Evolutionary conservation across 37 sponge, comb jelly and placozoan species (phyloP), one percentile per base, ranked within the genome.

Genomic region (Ephydatia muelleri): DNA sequence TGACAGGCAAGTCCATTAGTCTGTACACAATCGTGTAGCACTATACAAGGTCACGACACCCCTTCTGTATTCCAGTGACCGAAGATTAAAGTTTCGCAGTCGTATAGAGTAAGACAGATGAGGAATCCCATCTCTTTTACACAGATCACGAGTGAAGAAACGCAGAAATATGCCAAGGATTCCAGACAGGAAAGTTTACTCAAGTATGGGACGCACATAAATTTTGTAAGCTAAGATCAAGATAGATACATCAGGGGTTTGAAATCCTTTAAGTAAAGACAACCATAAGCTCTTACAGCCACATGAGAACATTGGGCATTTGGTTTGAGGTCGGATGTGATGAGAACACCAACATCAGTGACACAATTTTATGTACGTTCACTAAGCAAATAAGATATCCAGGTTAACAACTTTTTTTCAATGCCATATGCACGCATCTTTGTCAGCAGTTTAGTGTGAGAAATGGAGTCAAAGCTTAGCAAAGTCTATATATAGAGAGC

Each of bases 41-140:
- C n/a, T n/a, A n/a, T n/a, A n/a, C n/a, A n/a, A n/a, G n/a, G n/a
- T n/a, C n/a, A n/a, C n/a, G n/a, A n/a, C n/a, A n/a, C n/a, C n/a
- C n/a, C n/a, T n/a, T n/a, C n/a, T n/a, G n/a, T n/a, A n/a, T 57
- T 57, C 57, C 57, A 57, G 43, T 57, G 57, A 57, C 57, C 57
- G 57, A 57, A 57, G 57, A 57, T 14, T 57, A 57, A 57, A 57
- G 57, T 57, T 57, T 11, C 16, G 57, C 57, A 57, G 57, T 57
- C 57, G 19, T 57, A 57, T 57, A 57, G 57, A 57, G 16, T 57
- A 57, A 57, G 19, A 57, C 57, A 57, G 57, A 13, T 57, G 57
- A 57, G 57, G 16, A 57, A 8, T 4, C 47, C 47, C 47, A 43
- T 11, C 47, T 43, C 47, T 4, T 8, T 43, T 43, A 43, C 47